Base-by-base conservation (phyloP, 2,888 invertebrate species). In the Exephanes ischioxanthus region DNA sequence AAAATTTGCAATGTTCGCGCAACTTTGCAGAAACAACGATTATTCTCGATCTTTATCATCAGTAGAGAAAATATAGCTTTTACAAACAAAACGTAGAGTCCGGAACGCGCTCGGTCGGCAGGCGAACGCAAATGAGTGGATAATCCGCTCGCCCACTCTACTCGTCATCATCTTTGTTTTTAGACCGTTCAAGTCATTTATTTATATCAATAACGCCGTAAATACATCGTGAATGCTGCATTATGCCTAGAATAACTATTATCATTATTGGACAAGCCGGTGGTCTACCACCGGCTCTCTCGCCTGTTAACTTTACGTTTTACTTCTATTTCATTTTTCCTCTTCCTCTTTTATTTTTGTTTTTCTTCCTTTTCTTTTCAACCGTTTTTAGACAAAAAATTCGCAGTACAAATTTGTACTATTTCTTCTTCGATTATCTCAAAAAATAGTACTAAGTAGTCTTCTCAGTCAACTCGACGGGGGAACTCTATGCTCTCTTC, bases 161-260 rank as follows among this genome's bases (percentile, higher is more conserved):
- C 26, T 63, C 16, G 26, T n/a, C 63, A n/a, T 30, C 30, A 16
- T 16, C 63, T 76, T 76, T 67, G 61, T 80, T 79, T 63, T 82
- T 82, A 79, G 85, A 85, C 85, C 79, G 79, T 79, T 75, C 19
- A 80, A 81, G 82, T 85, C 82, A 87, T 87, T 63, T 86, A 89
- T 88, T 87, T 72, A 86, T 86, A 87, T 80, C 84, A 86, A 86
- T 85, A 86, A 87, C 87, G 77, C 82, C 87, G 87, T 72, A 88
- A 84, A 75, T 87, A 86, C 86, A 85, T 87, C 86, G 85, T 88
- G 87, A 88, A 87, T 84, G 84, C 87, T 83, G 83, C 79, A 83
- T 87, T 79, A 85, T 82, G 85, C 85, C 85, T 85, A 85, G 75
- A 79, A 30, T 82, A 85, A 85, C 85, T 85, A 85, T 85, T 85